Evolutionary conservation across 2,113 vertebrate species (phyloP).

Genomic region (Morone saxatilis): DNA sequence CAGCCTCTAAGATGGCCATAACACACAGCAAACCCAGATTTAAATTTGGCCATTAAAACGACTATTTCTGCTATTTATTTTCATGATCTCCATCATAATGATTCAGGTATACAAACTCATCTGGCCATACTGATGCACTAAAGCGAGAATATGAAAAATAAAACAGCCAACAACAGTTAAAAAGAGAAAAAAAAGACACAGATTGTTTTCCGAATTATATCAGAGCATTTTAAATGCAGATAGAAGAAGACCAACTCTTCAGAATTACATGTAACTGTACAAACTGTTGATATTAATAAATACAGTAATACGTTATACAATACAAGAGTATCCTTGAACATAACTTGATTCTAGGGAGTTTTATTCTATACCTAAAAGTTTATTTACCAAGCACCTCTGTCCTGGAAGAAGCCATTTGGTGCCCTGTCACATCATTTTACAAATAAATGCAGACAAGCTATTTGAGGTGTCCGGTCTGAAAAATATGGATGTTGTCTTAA

Average conservation of each 20-base stretch:
- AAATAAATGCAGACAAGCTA: slow-evolving; percentile 34
- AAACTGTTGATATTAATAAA: neutral
- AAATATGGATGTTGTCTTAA: slow-evolving; percentile 43
- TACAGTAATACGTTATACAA: too few species aligned
- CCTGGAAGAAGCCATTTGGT: slow-evolving; percentile 3
- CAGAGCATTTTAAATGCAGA: neutral
- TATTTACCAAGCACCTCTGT: neutral
- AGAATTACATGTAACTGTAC: neutral
- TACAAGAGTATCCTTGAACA: neutral
- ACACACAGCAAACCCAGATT: neutral
- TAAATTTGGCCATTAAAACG: neutral
- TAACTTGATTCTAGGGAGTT: too few species aligned
- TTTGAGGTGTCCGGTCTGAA: slow-evolving; percentile 39
- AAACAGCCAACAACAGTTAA: neutral
- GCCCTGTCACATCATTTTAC: slow-evolving; percentile 11
- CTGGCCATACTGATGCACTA: neutral
- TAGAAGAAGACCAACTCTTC: neutral
- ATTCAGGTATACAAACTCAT: neutral
- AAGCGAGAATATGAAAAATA: neutral
- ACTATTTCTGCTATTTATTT: neutral
- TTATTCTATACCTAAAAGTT: neutral
- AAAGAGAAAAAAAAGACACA: neutral
- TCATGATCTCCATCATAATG: neutral
- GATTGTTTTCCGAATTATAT: neutral
- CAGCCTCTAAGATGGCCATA: neutral